Base-by-base conservation (phyloP, 1,140 invertebrate genomes). In the Pinna nobilis region DNA sequence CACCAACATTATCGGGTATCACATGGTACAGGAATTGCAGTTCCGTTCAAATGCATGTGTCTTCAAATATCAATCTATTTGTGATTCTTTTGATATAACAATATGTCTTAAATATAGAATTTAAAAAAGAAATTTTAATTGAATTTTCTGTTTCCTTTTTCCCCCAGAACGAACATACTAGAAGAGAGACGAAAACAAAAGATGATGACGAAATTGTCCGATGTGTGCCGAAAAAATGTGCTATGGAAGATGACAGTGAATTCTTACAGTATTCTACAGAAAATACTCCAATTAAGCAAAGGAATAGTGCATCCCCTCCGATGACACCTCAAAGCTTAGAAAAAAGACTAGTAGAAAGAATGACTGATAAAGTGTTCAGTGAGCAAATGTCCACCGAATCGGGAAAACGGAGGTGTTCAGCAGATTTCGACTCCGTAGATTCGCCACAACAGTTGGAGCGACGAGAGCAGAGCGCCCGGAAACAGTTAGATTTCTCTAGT, bases 211-310 rank as follows among this genome's bases (percentile, higher is more conserved):
- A 59, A 59, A 59, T 59, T 33, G 30, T 59, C 2, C 37, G 37
- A 30, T 59, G 55, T 59, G 55, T 59, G 33, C 55, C 55, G 18
- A 15, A 33, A 32, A 33, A 30, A 25, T n/a, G 33, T 1, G 32
- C 28, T 9, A 33, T 18, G 28, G 53, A 57, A 13, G 13, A n/a
- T 0, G 35, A 59, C 33, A n/a, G 30, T 18, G 30, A 35, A 35
- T 35, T 35, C 33, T 30, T 35, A 30, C 25, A 33, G 33, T 59
- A 30, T n/a, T 15, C 55, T 18, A 25, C 37, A 35, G 55, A 59
- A 59, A 30, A 35, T 20, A 59, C 55, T 32, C 30, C 55, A 3
- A 33, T 33, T n/a, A 59, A 59, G 20, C 55, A 59, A 59, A 59
- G 15, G 7, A 35, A 59, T 33, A 33, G 55, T n/a, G n/a, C n/a